These are phyloP conservation scores for Spermophilus dauricus DNA, from an alignment of 2,113 vertebrate genomes.

Conservation along the genomic window DNA sequence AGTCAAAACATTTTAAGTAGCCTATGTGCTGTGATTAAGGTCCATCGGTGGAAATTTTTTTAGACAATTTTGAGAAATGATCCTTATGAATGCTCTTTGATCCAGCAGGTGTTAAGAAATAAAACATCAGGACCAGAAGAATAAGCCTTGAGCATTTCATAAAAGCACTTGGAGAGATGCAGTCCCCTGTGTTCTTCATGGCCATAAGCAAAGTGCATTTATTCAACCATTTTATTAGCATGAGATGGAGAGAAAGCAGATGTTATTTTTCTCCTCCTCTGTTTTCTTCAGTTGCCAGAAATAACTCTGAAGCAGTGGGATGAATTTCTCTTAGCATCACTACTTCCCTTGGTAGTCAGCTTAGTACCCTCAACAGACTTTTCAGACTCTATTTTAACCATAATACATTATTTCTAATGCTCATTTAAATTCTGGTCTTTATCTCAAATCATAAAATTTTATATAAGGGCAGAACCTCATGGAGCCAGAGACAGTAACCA, in stretches of 20 bases:
- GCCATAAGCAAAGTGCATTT: constrained; percentile 2
- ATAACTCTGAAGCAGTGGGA: not conserved
- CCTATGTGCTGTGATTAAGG: not conserved
- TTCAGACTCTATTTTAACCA: not conserved
- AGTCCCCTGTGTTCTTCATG: not conserved
- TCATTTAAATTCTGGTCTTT: constrained; percentile 5
- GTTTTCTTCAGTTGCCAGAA: not conserved
- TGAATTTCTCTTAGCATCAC: not conserved
- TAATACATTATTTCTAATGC: not conserved
- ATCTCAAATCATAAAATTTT: not conserved
- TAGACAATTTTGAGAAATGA: constrained; percentile 11
- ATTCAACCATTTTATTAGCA: not conserved
- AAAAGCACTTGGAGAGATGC: not conserved
- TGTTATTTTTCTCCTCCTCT: not conserved
- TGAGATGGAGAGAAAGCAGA: not conserved
- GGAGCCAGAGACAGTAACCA: constrained; percentile 6
- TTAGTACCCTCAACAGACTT: not conserved
- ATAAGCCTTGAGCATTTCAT: constrained; percentile 10
- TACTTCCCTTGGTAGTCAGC: not conserved
- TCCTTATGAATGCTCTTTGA: not conserved
- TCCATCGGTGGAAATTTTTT: constrained; percentile 6
- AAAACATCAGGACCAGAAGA: constrained; percentile 52
- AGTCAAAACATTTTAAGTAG: constrained; percentile 8
- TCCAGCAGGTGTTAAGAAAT: constrained; percentile 40
- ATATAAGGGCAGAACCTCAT: not conserved